Evolutionary conservation across 2,888 invertebrate species (phyloP).

Genomic region (Gibbula magus): DNA sequence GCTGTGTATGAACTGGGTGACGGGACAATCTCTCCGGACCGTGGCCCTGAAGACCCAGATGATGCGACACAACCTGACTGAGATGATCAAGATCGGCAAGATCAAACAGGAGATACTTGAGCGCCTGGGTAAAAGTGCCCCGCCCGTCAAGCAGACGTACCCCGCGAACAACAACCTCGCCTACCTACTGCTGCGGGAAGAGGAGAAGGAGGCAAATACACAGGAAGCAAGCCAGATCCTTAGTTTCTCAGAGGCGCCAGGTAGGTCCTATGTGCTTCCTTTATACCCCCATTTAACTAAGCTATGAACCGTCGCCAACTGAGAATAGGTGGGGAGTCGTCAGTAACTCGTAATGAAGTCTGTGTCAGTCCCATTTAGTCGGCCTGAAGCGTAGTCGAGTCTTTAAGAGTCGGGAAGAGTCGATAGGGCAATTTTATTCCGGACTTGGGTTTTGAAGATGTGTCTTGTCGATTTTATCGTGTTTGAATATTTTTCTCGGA

Average conservation of each 20-base stretch:
- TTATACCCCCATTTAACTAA: too few species aligned
- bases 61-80: neutral
- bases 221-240: neutral
- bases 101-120: neutral
- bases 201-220: neutral
- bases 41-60: neutral
- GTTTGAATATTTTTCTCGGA: too few species aligned
- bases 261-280: too few species aligned
- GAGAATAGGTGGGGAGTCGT: too few species aligned
- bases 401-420: too few species aligned
- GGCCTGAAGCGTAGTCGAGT: too few species aligned
- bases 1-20: neutral
- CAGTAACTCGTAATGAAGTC: too few species aligned
- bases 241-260: constrained; percentile 16
- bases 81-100: neutral
- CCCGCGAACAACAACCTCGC: neutral
- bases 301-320: too few species aligned
- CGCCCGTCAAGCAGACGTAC: neutral
- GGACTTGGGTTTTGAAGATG: too few species aligned
- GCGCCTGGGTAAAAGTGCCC: neutral
- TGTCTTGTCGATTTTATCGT: too few species aligned
- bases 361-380: too few species aligned
- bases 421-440: too few species aligned
- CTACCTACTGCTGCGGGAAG: neutral
- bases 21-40: neutral